These are phyloP conservation scores for Periparus ater DNA, from an alignment of 2,797 vertebrate genomes.

Conservation along the genomic window DNA sequence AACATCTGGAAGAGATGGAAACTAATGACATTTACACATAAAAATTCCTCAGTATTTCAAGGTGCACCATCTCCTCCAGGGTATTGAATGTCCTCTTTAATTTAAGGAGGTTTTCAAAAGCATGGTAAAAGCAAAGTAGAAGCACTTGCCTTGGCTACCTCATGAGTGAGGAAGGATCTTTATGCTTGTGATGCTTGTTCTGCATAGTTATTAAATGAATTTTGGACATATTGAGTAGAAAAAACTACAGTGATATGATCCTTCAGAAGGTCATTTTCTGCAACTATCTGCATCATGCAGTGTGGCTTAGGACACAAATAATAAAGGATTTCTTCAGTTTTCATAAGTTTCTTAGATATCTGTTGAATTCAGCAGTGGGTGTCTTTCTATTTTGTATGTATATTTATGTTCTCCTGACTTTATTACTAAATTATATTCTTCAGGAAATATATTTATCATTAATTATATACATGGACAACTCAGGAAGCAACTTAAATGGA, in stretches of 20 bases:
- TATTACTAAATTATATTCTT: neutral
- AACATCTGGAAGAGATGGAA: slow-evolving; percentile 7
- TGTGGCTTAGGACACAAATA: neutral
- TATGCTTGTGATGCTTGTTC: neutral
- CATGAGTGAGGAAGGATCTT: neutral
- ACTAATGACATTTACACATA: neutral
- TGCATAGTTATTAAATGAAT: neutral
- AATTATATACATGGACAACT: neutral
- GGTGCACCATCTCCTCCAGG: neutral
- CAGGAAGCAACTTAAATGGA: neutral
- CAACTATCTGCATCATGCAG: neutral
- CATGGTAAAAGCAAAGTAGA: neutral
- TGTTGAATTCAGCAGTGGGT: neutral
- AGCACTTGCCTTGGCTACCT: neutral
- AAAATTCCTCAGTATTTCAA: slow-evolving; percentile 4
- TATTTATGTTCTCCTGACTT: neutral
- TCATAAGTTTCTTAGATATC: neutral
- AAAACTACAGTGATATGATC: neutral
- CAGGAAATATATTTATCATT: neutral
- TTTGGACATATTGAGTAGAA: neutral
- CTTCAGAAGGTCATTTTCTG: neutral
- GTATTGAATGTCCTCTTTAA: neutral
- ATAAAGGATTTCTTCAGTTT: neutral
- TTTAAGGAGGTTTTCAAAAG: slow-evolving; percentile 1
- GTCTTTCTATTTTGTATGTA: neutral